phyloP scores from a whole-genome alignment of 2,113 vertebrate species.

The Maccullochella peelii region DNA sequence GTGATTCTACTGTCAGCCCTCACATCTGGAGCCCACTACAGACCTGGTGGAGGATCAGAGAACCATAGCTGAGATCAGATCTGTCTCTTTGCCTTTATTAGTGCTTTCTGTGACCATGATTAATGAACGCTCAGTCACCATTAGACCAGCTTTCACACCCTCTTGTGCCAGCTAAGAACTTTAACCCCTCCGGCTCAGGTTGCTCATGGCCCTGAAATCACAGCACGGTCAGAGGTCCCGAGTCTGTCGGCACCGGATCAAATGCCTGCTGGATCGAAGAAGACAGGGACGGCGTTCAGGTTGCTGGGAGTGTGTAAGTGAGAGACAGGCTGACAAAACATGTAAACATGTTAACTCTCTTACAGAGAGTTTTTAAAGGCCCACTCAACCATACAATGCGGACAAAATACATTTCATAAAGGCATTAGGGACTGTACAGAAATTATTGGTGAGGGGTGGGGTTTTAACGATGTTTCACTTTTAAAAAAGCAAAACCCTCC shows the following conservation, averaged over 20 bases:
- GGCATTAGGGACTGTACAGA: neutral
- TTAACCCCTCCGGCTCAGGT: constrained; percentile 53
- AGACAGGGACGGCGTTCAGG: constrained; percentile 31
- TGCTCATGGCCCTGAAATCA: constrained; percentile 53
- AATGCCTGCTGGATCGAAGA: constrained; percentile 50
- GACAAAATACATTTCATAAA: neutral
- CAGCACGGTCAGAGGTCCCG: constrained; percentile 66
- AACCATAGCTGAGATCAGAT: constrained; percentile 43
- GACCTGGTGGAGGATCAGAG: constrained; percentile 67
- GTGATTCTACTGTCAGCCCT: constrained; percentile 23
- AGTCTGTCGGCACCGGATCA: constrained; percentile 54
- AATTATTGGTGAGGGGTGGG: too few relatives aligned
- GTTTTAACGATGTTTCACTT: neutral
- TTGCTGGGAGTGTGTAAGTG: neutral
- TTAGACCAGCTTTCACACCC: constrained; percentile 62
- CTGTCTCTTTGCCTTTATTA: constrained; percentile 50
- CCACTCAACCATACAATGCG: neutral
- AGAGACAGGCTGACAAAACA: constrained; percentile 22
- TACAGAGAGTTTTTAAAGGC: neutral
- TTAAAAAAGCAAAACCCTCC: neutral
- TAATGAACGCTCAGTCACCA: constrained; percentile 69
- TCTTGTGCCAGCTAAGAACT: constrained; percentile 37
- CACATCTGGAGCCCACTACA: constrained; percentile 74
- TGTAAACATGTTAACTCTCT: constrained; percentile 9
- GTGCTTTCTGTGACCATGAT: constrained; percentile 62